A percentile compares a stretch with the other conserved stretches of the same genome.
phyloP scores from a whole-genome alignment of 1,140 invertebrate genomes.

The Odontomachus brunneus region DNA sequence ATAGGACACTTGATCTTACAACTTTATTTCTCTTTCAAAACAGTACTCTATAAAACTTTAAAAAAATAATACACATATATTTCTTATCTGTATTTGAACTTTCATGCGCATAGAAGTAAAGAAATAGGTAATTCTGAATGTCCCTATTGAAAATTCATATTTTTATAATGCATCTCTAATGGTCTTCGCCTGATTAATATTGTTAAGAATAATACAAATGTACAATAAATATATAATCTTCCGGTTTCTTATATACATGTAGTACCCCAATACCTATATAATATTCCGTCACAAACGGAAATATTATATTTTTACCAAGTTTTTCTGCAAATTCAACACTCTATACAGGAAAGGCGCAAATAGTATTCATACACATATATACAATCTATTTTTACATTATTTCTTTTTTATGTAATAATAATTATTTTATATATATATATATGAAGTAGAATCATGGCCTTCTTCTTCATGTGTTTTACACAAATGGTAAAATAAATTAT shows the following conservation, averaged over 20 bases:
- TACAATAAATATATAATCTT: constrained; percentile 41
- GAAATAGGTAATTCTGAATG: constrained; percentile 12
- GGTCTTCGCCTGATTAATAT: constrained; percentile 17
- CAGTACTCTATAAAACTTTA: constrained; percentile 47
- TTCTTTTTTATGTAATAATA: not conserved
- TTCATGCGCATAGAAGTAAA: constrained; percentile 52
- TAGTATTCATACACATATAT: not conserved
- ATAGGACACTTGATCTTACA: constrained; percentile 37
- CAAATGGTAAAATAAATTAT: constrained; percentile 30
- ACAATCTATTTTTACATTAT: constrained; percentile 16
- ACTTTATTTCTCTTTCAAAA: constrained; percentile 41
- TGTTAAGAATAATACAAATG: constrained; percentile 28
- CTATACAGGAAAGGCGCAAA: constrained; percentile 4
- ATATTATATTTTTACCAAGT: not conserved
- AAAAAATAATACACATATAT: constrained; percentile 44
- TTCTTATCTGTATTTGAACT: constrained; percentile 34
- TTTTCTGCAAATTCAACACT: constrained; percentile 12
- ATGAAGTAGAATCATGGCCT: not conserved
- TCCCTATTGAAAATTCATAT: constrained; percentile 25
- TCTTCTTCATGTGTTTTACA: not conserved
- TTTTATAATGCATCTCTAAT: constrained; percentile 39
- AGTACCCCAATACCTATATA: not conserved
- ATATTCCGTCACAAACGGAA: constrained; percentile 30
- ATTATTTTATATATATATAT: not conserved
- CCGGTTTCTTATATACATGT: constrained; percentile 19